Conservation (phyloP, 1,140 invertebrate species). For the Octopus bimaculoides region DNA sequence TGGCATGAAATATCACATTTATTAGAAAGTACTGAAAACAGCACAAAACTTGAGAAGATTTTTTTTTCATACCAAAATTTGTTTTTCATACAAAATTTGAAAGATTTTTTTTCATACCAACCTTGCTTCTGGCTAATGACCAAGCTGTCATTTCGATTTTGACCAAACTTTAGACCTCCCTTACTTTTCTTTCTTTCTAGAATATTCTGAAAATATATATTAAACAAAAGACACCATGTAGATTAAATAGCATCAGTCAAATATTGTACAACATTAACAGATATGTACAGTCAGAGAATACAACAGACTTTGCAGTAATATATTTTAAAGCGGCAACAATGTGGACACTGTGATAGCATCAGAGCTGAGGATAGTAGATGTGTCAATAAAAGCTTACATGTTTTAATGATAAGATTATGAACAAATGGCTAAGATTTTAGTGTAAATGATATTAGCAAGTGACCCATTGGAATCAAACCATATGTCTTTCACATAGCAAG, state of each 20-base stretch:
- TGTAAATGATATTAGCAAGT: too few species aligned
- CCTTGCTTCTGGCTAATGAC: constrained; percentile 58
- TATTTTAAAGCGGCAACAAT: too few species aligned
- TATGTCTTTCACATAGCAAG: too few species aligned
- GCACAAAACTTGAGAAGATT: too few species aligned
- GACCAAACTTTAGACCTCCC: constrained; percentile 51
- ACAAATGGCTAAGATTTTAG: too few species aligned
- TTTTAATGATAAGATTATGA: too few species aligned
- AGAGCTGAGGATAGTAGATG: too few species aligned
- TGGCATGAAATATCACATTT: background rate
- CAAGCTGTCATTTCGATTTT: constrained; percentile 52
- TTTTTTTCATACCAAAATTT: constrained; percentile 22
- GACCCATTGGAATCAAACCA: too few species aligned
- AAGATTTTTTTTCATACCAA: constrained; percentile 18
- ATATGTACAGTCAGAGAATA: background rate
- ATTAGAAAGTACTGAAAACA: background rate
- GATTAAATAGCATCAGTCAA: background rate
- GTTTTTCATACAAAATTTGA: too few species aligned
- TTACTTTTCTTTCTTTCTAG: constrained; percentile 56
- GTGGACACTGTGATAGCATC: too few species aligned
- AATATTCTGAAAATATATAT: constrained; percentile 41
- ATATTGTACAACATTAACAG: background rate
- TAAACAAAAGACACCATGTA: background rate
- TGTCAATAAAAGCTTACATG: too few species aligned
- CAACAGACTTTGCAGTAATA: background rate